Percentiles rank a stretch among this genome's conserved stretches.
These are phyloP conservation scores for Yponomeuta evonymella DNA, from an alignment of 2,888 invertebrate species.

Conservation along the genomic window DNA sequence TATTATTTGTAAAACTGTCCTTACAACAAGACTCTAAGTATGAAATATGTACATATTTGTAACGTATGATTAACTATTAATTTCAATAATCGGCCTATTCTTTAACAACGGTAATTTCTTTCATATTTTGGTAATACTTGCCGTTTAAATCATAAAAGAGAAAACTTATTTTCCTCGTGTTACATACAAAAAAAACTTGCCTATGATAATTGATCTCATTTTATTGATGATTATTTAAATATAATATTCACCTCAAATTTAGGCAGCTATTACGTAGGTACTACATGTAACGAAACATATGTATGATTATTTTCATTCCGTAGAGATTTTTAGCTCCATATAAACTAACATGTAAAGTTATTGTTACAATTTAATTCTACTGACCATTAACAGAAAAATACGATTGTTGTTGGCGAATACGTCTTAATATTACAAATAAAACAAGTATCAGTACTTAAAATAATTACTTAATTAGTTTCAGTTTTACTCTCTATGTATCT, in stretches of 20 bases:
- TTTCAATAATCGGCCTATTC: conserved; percentile 16
- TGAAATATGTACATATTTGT: conserved; percentile 52
- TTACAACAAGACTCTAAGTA: conserved; percentile 30
- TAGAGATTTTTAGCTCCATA: conserved; percentile 7
- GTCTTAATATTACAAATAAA: background rate
- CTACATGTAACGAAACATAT: background rate
- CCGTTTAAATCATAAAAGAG: background rate
- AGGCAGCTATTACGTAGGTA: conserved; percentile 56
- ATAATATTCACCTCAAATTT: conserved; percentile 46
- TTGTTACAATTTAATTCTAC: conserved; percentile 10
- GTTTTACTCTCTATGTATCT: background rate
- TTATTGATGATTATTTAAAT: background rate
- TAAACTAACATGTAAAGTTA: background rate
- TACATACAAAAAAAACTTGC: conserved; percentile 18
- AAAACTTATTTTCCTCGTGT: conserved; percentile 7
- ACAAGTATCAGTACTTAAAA: background rate
- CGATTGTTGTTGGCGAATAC: conserved; percentile 7
- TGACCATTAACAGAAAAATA: conserved; percentile 1
- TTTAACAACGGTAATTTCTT: background rate
- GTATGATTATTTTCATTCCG: conserved; percentile 11
- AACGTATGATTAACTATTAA: conserved; percentile 35
- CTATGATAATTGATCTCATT: background rate
- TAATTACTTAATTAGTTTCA: background rate
- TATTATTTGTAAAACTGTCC: conserved; percentile 57
- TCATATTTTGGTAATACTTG: background rate